Conservation (phyloP, 2,888 invertebrate species). For the Apodemia duryi region DNA sequence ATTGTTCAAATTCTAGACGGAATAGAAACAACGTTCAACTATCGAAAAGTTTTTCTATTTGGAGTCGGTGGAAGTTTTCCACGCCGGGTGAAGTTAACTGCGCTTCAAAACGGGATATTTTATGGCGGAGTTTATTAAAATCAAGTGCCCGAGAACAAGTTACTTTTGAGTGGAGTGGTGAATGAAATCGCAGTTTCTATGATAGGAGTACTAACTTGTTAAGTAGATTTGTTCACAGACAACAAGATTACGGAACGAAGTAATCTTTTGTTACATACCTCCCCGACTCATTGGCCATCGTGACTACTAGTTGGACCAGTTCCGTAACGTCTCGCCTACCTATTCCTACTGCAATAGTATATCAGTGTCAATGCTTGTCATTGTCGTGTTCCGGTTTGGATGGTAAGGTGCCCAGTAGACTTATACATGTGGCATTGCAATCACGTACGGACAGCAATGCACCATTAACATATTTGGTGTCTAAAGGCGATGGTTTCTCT, state of each 20-base stretch:
- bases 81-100: constrained; percentile 1
- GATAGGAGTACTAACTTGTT: neutral
- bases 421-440: too few species aligned
- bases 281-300: too few species aligned
- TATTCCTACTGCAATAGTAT: too few species aligned
- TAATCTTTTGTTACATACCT: neutral
- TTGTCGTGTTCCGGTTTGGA: too few species aligned
- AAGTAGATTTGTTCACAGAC: constrained; percentile 4
- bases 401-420: too few species aligned
- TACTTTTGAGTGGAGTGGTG: neutral
- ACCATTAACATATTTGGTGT: too few species aligned
- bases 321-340: too few species aligned
- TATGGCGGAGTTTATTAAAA: constrained; percentile 13
- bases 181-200: neutral
- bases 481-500: too few species aligned
- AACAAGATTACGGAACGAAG: neutral
- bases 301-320: too few species aligned
- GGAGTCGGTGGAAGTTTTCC: neutral
- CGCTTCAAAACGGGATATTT: constrained; percentile 11
- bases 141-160: constrained; percentile 13
- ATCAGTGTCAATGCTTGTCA: too few species aligned
- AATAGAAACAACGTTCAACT: neutral
- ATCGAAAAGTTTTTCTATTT: constrained; percentile 6
- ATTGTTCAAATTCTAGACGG: constrained; percentile 15
- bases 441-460: too few species aligned